Base-by-base conservation (phyloP, 2,113 vertebrate species). In the Propithecus coquereli region DNA sequence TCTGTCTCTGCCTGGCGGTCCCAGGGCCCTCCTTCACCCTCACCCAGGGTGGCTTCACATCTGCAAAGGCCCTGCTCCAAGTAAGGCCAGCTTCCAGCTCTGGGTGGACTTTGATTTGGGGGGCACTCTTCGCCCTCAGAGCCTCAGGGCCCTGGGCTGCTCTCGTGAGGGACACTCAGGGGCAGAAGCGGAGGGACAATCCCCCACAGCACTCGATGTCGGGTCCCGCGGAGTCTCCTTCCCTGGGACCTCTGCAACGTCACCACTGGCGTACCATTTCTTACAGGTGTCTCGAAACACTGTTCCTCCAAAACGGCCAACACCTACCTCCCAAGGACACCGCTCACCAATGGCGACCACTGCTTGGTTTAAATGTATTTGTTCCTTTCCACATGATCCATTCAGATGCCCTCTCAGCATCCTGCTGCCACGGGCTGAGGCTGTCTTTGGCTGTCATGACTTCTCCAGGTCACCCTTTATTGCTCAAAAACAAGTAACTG, bases 371-470 rank as follows among this genome's bases (percentile, higher is more conserved):
- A 37, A 37, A 40, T 27, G 6, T 57, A 34, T 37, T 37, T 25
- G 5, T 32, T 37, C 37, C 50, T 18, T n/a, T 57, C 34, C n/a
- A 11, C 14, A 12, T 5, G 10, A 9, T 12, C 27, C 9, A 5
- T 50, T 77, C 77, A 37, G 77, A n/a, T 3, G 0, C 37, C 22
- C n/a, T 57, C 52, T 57, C 1, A 6, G 77, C 50, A n/a, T 57
- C 34, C 27, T 25, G 12, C 34, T 57, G 34, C 77, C 77, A 37
- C 11, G 27, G 22, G 14, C 9, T 27, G 34, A 37, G 52, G n/a
- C 23, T 20, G 2, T 27, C 23, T 81, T 23, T 0, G 12, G 52
- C n/a, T 8, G 1, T n/a, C 20, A 0, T 6, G 34, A 80, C 34
- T 52, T 52, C 32, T 20, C 50, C 34, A 57, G 14, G 5, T 50